phyloP scores from a whole-genome alignment of 37 sponge, comb jelly and placozoan species.

The Theonella swinhoei region DNA sequence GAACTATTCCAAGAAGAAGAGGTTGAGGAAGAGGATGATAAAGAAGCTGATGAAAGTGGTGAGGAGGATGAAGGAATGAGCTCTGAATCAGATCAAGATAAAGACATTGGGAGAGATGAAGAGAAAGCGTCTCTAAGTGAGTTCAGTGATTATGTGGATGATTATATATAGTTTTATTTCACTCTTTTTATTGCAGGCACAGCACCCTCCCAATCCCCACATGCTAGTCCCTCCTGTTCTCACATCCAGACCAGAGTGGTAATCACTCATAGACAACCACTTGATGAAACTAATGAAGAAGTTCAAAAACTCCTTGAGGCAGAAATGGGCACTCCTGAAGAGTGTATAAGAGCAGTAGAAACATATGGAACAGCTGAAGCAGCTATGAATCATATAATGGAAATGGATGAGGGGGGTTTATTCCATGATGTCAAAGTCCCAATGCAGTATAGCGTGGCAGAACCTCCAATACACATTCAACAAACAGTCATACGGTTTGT shows the following conservation, averaged over 20 bases:
- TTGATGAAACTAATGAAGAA: slow-evolving; percentile 19
- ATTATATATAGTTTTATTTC: not conserved
- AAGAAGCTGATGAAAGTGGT: not conserved
- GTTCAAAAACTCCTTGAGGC: slow-evolving; percentile 20
- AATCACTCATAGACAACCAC: not conserved
- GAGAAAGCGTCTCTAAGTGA: no score
- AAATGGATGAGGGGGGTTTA: no score
- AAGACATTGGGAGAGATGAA: no score
- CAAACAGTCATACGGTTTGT: not conserved
- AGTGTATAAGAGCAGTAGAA: slow-evolving; percentile 23
- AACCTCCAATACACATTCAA: no score
- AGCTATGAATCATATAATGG: slow-evolving; percentile 7
- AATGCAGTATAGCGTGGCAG: no score
- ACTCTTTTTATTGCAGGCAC: no score
- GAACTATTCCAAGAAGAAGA: not conserved
- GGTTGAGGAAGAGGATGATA: not conserved
- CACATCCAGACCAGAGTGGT: not conserved
- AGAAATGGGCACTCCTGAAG: slow-evolving; percentile 5
- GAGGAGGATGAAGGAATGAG: not conserved
- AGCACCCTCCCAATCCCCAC: no score
- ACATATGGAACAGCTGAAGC: not conserved
- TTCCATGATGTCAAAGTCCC: no score
- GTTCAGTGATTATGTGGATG: no score
- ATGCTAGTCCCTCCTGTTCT: no score
- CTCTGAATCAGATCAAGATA: no score